Percentiles rank a stretch among this genome's conserved stretches.
Evolutionary conservation across 1,140 invertebrate species (phyloP).

Genomic region (Panulirus ornatus): DNA sequence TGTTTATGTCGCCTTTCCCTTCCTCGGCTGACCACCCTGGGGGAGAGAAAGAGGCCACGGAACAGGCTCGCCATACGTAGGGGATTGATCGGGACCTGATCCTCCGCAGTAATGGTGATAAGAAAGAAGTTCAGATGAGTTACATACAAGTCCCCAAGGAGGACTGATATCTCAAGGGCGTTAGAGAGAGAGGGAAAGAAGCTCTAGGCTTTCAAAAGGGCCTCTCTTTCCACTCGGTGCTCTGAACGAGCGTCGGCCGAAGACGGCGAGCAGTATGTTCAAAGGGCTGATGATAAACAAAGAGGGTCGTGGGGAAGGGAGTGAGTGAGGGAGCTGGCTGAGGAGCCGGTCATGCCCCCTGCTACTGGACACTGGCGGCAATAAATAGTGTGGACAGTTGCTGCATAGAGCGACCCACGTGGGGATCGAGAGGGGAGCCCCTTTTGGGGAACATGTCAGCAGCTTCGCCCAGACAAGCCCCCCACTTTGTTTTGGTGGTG

Average conservation of each 20-base stretch:
- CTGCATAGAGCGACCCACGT: neutral
- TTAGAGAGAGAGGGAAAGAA: neutral
- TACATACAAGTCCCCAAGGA: too few species aligned
- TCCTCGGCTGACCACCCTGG: too few species aligned
- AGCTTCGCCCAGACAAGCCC: neutral
- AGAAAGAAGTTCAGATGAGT: too few species aligned
- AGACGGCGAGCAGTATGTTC: neutral
- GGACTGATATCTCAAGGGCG: too few species aligned
- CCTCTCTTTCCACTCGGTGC: too few species aligned
- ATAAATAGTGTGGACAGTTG: constrained; percentile 19
- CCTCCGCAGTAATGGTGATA: too few species aligned
- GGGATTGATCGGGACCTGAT: too few species aligned
- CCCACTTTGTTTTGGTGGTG: constrained; percentile 1
- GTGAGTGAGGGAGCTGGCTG: neutral
- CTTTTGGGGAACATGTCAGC: neutral
- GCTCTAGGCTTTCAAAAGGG: neutral
- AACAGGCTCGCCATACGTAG: too few species aligned
- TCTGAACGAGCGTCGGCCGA: neutral
- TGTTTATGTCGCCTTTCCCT: constrained; percentile 4
- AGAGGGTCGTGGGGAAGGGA: neutral
- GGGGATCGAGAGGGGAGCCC: neutral
- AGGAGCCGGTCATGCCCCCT: too few species aligned
- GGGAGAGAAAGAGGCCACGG: too few species aligned
- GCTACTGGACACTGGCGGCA: neutral
- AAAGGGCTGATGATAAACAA: neutral